Conservation (phyloP, 2,797 vertebrate species). For the Gymnocypris eckloni region DNA sequence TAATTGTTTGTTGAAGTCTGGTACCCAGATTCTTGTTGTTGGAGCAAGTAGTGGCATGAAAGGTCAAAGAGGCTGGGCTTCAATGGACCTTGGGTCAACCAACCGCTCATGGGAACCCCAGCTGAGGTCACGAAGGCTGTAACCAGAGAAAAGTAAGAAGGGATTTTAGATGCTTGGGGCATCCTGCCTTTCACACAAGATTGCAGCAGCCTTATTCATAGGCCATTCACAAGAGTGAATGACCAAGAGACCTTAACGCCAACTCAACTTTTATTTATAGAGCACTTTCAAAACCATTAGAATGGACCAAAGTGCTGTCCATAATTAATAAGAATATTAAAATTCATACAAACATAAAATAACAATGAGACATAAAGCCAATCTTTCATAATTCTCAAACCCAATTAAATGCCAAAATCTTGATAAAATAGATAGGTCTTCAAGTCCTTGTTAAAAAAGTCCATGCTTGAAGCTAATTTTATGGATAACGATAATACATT, state of each 20-base stretch:
- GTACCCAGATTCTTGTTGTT: constrained; percentile 19
- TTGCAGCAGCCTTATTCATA: constrained; percentile 65
- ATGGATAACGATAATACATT: no score
- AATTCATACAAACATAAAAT: no score
- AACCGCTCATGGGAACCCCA: constrained; percentile 52
- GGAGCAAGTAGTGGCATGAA: constrained; percentile 7
- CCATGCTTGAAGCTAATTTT: no score
- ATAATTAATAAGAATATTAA: no score
- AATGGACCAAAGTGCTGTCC: neutral
- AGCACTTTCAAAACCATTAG: no score
- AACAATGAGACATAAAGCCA: no score
- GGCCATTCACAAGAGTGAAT: constrained; percentile 67
- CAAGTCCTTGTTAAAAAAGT: no score
- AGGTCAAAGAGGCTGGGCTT: constrained; percentile 37
- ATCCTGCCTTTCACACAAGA: constrained; percentile 47
- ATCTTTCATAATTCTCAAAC: no score
- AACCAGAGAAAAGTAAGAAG: constrained; percentile 13
- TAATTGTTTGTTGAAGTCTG: constrained; percentile 28
- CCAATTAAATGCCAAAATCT: no score
- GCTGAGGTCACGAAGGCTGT: constrained; percentile 11
- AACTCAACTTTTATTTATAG: neutral
- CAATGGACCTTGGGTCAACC: constrained; percentile 22
- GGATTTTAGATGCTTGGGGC: constrained; percentile 32
- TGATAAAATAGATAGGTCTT: no score
- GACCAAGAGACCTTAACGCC: constrained; percentile 47